These are phyloP conservation scores for Neocrepidodera transversa DNA, from an alignment of 2,888 invertebrate species.

Conservation along the genomic window DNA sequence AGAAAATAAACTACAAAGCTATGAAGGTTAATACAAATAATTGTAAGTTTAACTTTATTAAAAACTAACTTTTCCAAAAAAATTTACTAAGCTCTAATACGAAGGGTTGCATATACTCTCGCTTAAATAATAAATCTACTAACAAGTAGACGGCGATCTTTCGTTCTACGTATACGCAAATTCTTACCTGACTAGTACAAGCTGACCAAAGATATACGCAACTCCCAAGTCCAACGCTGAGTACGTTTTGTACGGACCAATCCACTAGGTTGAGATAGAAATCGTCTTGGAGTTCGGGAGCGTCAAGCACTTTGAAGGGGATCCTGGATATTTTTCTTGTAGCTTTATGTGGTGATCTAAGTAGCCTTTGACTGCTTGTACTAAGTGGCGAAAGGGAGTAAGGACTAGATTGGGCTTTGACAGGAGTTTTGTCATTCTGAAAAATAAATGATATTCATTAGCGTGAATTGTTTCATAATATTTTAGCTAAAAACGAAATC, in stretches of 20 bases:
- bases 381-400: slow-evolving; percentile 96
- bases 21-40: too few species aligned
- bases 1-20: too few species aligned
- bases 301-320: slow-evolving; percentile 95
- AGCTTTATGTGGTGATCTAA: slow-evolving; percentile 96
- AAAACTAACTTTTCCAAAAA: too few species aligned
- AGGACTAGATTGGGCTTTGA: slow-evolving; percentile 79
- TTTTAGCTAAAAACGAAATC: too few species aligned
- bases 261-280: slow-evolving; percentile 99
- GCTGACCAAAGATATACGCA: slow-evolving; percentile 99
- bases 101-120: neutral
- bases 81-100: neutral
- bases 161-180: too few species aligned
- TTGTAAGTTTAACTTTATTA: too few species aligned
- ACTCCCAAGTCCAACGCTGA: slow-evolving; percentile 96
- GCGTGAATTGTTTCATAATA: too few species aligned
- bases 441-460: too few species aligned
- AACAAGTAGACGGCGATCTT: too few species aligned
- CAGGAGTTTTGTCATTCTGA: slow-evolving; percentile 69
- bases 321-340: slow-evolving; percentile 97
- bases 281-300: slow-evolving; percentile 97
- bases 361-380: slow-evolving; percentile 90
- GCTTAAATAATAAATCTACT: slow-evolving; percentile 23
- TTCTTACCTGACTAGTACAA: slow-evolving; percentile 87
- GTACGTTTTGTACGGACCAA: slow-evolving; percentile 97